Evolutionary conservation across 2,888 invertebrate genomes (phyloP).

Genomic region (Anticlea derivata): DNA sequence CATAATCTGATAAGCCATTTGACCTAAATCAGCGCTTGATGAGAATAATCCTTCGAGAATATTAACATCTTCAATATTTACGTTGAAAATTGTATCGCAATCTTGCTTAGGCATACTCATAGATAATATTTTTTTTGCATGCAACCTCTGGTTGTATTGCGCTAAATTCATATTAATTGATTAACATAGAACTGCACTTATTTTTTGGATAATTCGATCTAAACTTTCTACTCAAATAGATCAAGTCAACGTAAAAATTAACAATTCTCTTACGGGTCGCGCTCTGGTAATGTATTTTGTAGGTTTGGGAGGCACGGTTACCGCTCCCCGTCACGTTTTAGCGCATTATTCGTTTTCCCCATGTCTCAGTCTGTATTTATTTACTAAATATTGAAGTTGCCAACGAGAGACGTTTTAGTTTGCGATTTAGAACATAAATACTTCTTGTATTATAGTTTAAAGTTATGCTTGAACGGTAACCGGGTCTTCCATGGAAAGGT

Average conservation of each 20-base stretch:
- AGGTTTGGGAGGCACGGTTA: slow-evolving; percentile 2
- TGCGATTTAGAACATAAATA: not conserved
- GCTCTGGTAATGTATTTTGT: not conserved
- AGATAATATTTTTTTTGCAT: too few relatives aligned
- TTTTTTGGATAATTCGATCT: too few relatives aligned
- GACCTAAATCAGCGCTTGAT: not conserved
- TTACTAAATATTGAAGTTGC: slow-evolving; percentile 22
- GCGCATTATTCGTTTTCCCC: slow-evolving; percentile 2
- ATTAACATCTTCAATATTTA: slow-evolving; percentile 11
- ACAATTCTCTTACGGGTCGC: not conserved
- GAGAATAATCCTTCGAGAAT: not conserved
- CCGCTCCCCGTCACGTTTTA: slow-evolving; percentile 3
- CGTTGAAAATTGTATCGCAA: not conserved
- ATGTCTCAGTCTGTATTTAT: slow-evolving; percentile 23
- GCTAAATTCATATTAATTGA: too few relatives aligned
- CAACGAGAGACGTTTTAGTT: slow-evolving; percentile 13
- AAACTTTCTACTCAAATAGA: not conserved
- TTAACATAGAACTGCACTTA: too few relatives aligned
- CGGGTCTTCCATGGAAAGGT: slow-evolving; percentile 19
- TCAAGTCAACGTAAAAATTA: slow-evolving; percentile 8
- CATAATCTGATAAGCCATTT: too few relatives aligned
- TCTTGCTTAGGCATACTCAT: too few relatives aligned
- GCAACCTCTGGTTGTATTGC: too few relatives aligned
- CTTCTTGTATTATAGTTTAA: not conserved
- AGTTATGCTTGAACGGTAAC: slow-evolving; percentile 13